Base-by-base conservation (phyloP, 2,888 invertebrate species). In the Sylvicola fuscatus region DNA sequence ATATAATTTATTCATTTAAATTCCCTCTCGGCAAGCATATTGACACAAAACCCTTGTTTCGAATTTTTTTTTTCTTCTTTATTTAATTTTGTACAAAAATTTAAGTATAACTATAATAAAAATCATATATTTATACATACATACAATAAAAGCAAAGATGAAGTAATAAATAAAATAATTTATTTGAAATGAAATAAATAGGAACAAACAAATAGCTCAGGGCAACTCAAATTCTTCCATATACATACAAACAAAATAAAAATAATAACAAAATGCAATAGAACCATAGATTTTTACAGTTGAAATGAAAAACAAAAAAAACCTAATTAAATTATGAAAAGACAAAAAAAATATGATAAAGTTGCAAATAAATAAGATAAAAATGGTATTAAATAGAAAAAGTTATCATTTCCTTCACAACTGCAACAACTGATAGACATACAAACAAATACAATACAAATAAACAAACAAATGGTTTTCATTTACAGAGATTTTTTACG, bases 191-290 rank as follows among this genome's bases (percentile, higher is more conserved):
- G 40, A 39, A 37, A 36, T 27, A 32, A 33, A 31, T 30, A 33
- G 37, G 37, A 37, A 33, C 35, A 21, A 29, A 13, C 29, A 49
- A 57, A 54, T 50, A 52, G 57, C 58, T 58, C 58, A 58, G 58
- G 58, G 58, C 55, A 55, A 55, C 55, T 56, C 56, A 54, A 56
- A 56, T 55, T 58, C 58, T 58, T 58, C 58, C 58, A 58, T 41
- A 43, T 40, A 41, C 41, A 42, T 41, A 40, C 38, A 42, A 40
- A 39, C 38, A 38, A 41, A 38, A 42, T 28, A 30, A 34, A 32
- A 35, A 34, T n/a, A 31, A 34, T 35, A 32, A 37, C 34, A 34
- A 34, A 41, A 40, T 43, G 41, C 44, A 45, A 45, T 44, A 44
- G 44, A 43, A 44, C 41, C 42, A 42, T 43, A 44, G 35, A 33